These are phyloP conservation scores for Tichodroma muraria DNA, from an alignment of 2,113 vertebrate genomes.

Conservation along the genomic window DNA sequence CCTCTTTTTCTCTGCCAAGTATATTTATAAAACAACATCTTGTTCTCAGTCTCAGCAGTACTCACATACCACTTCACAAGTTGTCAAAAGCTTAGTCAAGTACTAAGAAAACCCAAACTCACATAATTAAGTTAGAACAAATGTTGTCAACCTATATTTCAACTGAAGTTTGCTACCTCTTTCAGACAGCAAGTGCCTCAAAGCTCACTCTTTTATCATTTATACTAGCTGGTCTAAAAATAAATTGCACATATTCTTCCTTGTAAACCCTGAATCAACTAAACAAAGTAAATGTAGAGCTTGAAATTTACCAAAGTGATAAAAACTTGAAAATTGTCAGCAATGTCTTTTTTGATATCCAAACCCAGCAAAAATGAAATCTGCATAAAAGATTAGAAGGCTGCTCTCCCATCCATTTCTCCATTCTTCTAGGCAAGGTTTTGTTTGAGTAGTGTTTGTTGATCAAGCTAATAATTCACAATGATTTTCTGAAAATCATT, in stretches of 20 bases:
- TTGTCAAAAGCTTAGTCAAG: constrained; percentile 46
- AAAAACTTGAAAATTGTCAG: neutral
- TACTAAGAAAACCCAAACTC: constrained; percentile 24
- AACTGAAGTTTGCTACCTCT: neutral
- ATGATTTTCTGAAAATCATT: too few species aligned
- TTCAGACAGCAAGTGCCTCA: neutral
- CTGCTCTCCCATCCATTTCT: neutral
- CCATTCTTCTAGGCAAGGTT: neutral
- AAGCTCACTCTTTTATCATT: neutral
- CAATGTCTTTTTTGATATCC: neutral
- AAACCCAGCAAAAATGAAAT: neutral
- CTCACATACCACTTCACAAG: constrained; percentile 21
- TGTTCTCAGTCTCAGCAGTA: constrained; percentile 14
- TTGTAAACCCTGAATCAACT: neutral
- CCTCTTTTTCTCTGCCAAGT: constrained; percentile 5
- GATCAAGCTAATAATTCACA: neutral
- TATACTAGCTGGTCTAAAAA: neutral
- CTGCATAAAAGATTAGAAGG: neutral
- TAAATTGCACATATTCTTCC: neutral
- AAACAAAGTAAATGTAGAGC: neutral
- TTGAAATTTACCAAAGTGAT: neutral
- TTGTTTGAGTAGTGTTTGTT: neutral
- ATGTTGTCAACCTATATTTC: neutral
- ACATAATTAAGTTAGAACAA: constrained; percentile 32
- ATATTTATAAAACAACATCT: constrained; percentile 48